Percentiles rank a stretch among this genome's conserved stretches.
Conservation (phyloP, 2,113 vertebrate genomes). For the Periophthalmus modestus region DNA sequence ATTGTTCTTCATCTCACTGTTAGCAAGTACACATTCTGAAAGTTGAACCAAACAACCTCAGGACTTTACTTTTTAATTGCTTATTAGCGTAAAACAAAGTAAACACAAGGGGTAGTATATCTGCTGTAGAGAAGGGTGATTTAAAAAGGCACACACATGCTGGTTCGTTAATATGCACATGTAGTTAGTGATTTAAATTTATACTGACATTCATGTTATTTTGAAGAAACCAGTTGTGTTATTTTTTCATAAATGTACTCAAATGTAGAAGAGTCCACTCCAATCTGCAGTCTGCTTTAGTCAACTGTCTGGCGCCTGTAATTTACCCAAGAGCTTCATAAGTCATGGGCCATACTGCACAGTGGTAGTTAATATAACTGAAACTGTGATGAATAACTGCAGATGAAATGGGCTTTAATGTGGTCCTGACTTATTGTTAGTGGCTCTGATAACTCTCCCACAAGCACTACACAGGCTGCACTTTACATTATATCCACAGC, state of each 20-base stretch:
- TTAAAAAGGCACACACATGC: background rate
- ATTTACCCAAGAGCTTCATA: slow-evolving; percentile 58
- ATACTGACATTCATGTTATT: background rate
- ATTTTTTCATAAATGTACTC: background rate
- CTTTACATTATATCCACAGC: slow-evolving; percentile 39
- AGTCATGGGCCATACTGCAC: slow-evolving; percentile 64
- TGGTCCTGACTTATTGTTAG: slow-evolving; percentile 62
- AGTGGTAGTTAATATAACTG: slow-evolving; percentile 60
- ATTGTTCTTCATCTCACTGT: background rate
- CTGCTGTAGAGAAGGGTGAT: slow-evolving; percentile 14
- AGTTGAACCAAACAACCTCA: background rate
- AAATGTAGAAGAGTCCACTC: background rate
- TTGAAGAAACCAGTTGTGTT: background rate
- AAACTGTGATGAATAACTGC: slow-evolving; percentile 70
- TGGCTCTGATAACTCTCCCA: slow-evolving; percentile 37
- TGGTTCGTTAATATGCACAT: background rate
- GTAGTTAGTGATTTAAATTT: background rate
- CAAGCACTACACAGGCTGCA: slow-evolving; percentile 35
- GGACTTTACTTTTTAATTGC: slow-evolving; percentile 14
- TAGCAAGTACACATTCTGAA: slow-evolving; percentile 1
- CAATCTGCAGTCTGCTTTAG: slow-evolving; percentile 32
- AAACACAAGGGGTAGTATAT: slow-evolving; percentile 16
- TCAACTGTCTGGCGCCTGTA: slow-evolving; percentile 45
- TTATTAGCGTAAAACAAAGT: slow-evolving; percentile 26
- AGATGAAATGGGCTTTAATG: slow-evolving; percentile 62